A percentile compares a stretch with the other conserved stretches of the same genome.
phyloP scores from a whole-genome alignment of 2,797 vertebrate genomes.

The Mastacembelus armatus region DNA sequence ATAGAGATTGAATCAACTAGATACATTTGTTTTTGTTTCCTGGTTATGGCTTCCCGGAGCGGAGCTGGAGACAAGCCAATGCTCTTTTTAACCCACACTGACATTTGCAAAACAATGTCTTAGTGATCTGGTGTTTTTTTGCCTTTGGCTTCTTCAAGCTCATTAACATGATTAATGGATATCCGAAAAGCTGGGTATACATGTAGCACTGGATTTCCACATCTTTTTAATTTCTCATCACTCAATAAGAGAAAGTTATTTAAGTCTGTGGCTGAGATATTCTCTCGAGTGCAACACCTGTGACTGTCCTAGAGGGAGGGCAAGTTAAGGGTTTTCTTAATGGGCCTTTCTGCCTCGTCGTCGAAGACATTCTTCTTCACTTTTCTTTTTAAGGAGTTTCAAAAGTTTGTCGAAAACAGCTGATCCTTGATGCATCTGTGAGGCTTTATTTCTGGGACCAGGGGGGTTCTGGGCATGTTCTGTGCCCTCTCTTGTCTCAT shows the following conservation, averaged over 20 bases:
- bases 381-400: slow-evolving; percentile 30
- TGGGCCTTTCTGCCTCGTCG: slow-evolving; percentile 11
- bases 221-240: slow-evolving; percentile 54
- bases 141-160: slow-evolving; percentile 44
- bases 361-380: not conserved
- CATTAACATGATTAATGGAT: slow-evolving; percentile 68
- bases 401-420: slow-evolving; percentile 34
- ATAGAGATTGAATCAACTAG: slow-evolving; percentile 49
- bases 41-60: slow-evolving; percentile 42
- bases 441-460: slow-evolving; percentile 42
- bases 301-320: slow-evolving; percentile 20
- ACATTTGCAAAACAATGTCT: slow-evolving; percentile 52
- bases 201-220: slow-evolving; percentile 50
- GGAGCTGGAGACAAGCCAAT: slow-evolving; percentile 49
- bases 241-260: slow-evolving; percentile 45
- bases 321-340: slow-evolving; percentile 36
- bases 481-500: slow-evolving; percentile 33
- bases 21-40: slow-evolving; percentile 61
- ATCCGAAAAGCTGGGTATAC: slow-evolving; percentile 54
- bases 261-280: slow-evolving; percentile 31
- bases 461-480: slow-evolving; percentile 1
- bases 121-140: slow-evolving; percentile 52
- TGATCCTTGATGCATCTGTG: slow-evolving; percentile 34
- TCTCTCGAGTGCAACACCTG: slow-evolving; percentile 36
- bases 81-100: slow-evolving; percentile 39